phyloP scores from a whole-genome alignment of 2,888 invertebrate genomes.

The Harmothoe impar region DNA sequence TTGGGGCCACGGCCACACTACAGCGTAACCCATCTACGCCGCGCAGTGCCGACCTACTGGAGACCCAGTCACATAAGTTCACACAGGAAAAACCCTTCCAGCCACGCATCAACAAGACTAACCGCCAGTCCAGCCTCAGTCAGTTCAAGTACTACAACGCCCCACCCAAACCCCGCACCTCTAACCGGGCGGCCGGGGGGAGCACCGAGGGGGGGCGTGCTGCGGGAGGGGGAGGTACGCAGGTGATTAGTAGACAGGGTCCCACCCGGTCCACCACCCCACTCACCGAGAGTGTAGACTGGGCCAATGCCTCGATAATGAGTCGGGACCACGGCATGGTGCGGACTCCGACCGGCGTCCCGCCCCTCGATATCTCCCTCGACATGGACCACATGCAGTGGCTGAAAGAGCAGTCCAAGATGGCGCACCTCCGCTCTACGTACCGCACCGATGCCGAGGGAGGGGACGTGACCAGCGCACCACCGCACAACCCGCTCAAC shows the following conservation, averaged over 20 bases:
- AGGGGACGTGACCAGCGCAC: neutral
- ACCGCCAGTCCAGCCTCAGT: conserved; percentile 78
- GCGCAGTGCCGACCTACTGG: conserved; percentile 75
- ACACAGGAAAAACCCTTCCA: conserved; percentile 81
- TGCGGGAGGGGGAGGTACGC: neutral
- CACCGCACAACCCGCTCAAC: neutral
- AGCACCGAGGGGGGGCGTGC: neutral
- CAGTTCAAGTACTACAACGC: conserved; percentile 81
- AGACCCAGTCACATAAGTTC: conserved; percentile 78
- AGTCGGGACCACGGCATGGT: conserved; percentile 76
- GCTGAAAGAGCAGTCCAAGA: conserved; percentile 75
- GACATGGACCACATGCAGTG: conserved; percentile 81
- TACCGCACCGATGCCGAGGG: neutral
- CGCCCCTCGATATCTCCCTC: conserved; percentile 81
- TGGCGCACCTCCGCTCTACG: conserved; percentile 63
- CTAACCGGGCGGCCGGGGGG: neutral
- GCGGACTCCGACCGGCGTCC: conserved; percentile 74
- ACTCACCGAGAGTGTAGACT: conserved; percentile 63
- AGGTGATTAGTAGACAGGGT: neutral
- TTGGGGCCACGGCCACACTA: neutral
- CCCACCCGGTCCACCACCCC: conserved; percentile 61
- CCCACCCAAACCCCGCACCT: conserved; percentile 71
- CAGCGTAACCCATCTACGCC: conserved; percentile 56
- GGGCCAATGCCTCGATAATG: conserved; percentile 77
- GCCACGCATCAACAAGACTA: conserved; percentile 79